These are phyloP conservation scores for Drosophila nigromelanica DNA, from an alignment of 1,140 invertebrate genomes.

Conservation along the genomic window DNA sequence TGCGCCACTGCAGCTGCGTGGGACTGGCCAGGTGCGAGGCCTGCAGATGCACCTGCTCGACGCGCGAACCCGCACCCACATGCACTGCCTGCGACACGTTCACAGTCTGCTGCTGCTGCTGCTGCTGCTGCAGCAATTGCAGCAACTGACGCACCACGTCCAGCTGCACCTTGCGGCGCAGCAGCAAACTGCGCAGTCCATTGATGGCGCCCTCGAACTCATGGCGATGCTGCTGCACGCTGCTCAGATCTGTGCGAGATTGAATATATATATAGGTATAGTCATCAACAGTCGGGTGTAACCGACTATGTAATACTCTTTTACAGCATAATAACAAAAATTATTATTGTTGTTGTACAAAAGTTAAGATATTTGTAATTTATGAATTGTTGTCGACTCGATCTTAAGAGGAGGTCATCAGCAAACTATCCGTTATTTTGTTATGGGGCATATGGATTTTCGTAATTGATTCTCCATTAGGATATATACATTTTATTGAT, in stretches of 20 bases:
- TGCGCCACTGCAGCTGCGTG: slow-evolving; percentile 50
- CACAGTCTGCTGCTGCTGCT: background rate
- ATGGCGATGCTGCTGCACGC: slow-evolving; percentile 65
- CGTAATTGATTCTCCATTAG: no score
- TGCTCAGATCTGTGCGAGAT: slow-evolving; percentile 48
- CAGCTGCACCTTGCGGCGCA: slow-evolving; percentile 49
- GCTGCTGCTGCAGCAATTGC: background rate
- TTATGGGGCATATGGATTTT: no score
- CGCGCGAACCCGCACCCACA: slow-evolving; percentile 17
- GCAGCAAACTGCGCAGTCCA: slow-evolving; percentile 55
- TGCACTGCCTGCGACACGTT: slow-evolving; percentile 32
- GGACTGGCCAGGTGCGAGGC: slow-evolving; percentile 52
- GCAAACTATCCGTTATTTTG: no score
- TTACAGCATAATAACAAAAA: no score
- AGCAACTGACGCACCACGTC: slow-evolving; percentile 40
- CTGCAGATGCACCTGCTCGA: slow-evolving; percentile 48
- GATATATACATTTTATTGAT: no score
- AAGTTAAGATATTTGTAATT: no score
- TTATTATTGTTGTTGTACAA: no score
- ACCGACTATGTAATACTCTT: no score
- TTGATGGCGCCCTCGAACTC: slow-evolving; percentile 64
- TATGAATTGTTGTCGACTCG: no score
- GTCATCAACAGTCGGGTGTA: no score
- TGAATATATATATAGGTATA: no score
- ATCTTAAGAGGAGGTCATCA: no score